phyloP scores from a whole-genome alignment of 2,888 invertebrate genomes.

The Andrena trimmerana region DNA sequence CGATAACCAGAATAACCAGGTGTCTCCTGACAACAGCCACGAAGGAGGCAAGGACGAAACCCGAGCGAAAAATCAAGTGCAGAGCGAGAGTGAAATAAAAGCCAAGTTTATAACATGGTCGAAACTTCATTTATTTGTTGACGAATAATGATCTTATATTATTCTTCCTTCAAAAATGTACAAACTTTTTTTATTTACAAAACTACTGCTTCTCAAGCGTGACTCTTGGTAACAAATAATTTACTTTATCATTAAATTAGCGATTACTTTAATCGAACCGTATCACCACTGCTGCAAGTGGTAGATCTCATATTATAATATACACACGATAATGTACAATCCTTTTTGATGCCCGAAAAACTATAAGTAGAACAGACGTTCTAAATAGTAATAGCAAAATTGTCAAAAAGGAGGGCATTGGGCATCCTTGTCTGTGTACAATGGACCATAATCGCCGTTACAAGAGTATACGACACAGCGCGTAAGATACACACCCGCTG shows the following conservation, averaged over 20 bases:
- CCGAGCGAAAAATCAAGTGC: conserved; percentile 72
- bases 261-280: background rate
- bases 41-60: conserved; percentile 70
- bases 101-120: conserved; percentile 74
- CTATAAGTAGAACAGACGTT: conserved; percentile 27
- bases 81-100: conserved; percentile 78
- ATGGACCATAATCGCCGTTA: conserved; percentile 31
- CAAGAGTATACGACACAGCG: conserved; percentile 22
- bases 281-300: conserved; percentile 27
- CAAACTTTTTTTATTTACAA: conserved; percentile 72
- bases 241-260: conserved; percentile 25
- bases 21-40: conserved; percentile 74
- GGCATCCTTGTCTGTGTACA: conserved; percentile 23
- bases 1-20: conserved; percentile 72
- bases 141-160: conserved; percentile 74
- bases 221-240: conserved; percentile 53
- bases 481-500: conserved; percentile 15
- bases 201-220: conserved; percentile 66
- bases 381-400: conserved; percentile 28
- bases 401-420: conserved; percentile 21
- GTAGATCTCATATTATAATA: conserved; percentile 34
- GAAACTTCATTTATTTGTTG: conserved; percentile 78
- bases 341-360: conserved; percentile 37
- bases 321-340: conserved; percentile 46
- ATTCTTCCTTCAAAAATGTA: conserved; percentile 70